These are phyloP conservation scores for Gymnothorax javanicus DNA, from an alignment of 2,797 vertebrate genomes.

Conservation along the genomic window DNA sequence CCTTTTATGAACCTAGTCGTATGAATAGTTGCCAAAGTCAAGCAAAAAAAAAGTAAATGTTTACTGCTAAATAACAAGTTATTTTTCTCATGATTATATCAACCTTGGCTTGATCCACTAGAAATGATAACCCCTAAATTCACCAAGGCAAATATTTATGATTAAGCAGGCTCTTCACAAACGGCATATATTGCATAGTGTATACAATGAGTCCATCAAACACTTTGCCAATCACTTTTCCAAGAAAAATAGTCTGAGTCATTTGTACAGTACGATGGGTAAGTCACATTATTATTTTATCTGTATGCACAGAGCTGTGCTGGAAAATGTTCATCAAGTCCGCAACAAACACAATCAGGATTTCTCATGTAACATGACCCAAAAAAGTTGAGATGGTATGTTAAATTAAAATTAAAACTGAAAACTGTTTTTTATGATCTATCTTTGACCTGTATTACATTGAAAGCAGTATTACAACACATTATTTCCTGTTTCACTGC, in stretches of 20 bases:
- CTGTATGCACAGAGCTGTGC: slow-evolving; percentile 35
- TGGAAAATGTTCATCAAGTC: slow-evolving; percentile 45
- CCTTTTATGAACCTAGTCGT: slow-evolving; percentile 33
- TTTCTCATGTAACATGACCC: slow-evolving; percentile 42
- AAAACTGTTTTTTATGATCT: no score
- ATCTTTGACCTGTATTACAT: no score
- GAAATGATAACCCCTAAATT: slow-evolving; percentile 42
- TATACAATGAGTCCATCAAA: slow-evolving; percentile 55
- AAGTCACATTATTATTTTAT: slow-evolving; percentile 44
- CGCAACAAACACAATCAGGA: slow-evolving; percentile 37
- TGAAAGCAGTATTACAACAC: no score
- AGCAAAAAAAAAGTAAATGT: slow-evolving; percentile 27
- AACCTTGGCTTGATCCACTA: slow-evolving; percentile 47
- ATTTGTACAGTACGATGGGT: slow-evolving; percentile 36
- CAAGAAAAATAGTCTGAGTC: slow-evolving; percentile 45
- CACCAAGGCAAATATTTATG: slow-evolving; percentile 46
- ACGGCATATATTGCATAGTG: slow-evolving; percentile 62
- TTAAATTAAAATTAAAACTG: no score
- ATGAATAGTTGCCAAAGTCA: slow-evolving; percentile 32
- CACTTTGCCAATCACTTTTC: slow-evolving; percentile 52
- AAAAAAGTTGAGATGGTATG: no score
- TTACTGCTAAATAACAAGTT: slow-evolving; percentile 32
- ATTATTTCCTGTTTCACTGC: no score
- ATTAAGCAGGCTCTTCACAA: slow-evolving; percentile 53
- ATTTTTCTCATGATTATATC: slow-evolving; percentile 44